Conservation (phyloP, 2,888 invertebrate genomes). For the Balanococcus diminutus region DNA sequence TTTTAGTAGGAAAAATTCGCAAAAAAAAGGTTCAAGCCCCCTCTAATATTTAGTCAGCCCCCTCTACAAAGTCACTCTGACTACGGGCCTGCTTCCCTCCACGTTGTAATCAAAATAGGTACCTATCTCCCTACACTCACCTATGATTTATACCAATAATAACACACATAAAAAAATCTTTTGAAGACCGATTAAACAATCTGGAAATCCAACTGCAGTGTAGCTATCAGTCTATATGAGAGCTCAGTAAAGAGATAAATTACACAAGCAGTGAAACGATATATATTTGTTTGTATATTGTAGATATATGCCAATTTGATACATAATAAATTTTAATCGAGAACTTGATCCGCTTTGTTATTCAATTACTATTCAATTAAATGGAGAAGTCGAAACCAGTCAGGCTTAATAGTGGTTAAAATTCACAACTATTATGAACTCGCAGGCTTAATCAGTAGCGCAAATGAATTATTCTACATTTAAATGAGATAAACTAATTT, state of each 20-base stretch:
- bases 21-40: no score
- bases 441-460: not conserved
- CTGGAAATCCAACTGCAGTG: not conserved
- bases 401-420: constrained; percentile 28
- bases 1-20: no score
- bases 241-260: not conserved
- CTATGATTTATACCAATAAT: no score
- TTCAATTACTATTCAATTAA: constrained; percentile 26
- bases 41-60: no score
- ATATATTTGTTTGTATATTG: not conserved
- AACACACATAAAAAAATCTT: no score
- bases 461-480: constrained; percentile 21
- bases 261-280: not conserved
- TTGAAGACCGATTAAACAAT: not conserved
- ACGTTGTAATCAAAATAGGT: no score
- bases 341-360: constrained; percentile 12
- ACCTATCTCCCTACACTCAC: no score
- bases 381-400: not conserved
- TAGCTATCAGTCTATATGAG: not conserved
- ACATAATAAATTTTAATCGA: constrained; percentile 29
- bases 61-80: no score
- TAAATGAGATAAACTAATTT: constrained; percentile 15
- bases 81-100: no score
- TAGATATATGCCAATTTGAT: constrained; percentile 1
- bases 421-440: constrained; percentile 25